Base-by-base conservation (phyloP, 2,113 vertebrate species). In the Maccullochella peelii region DNA sequence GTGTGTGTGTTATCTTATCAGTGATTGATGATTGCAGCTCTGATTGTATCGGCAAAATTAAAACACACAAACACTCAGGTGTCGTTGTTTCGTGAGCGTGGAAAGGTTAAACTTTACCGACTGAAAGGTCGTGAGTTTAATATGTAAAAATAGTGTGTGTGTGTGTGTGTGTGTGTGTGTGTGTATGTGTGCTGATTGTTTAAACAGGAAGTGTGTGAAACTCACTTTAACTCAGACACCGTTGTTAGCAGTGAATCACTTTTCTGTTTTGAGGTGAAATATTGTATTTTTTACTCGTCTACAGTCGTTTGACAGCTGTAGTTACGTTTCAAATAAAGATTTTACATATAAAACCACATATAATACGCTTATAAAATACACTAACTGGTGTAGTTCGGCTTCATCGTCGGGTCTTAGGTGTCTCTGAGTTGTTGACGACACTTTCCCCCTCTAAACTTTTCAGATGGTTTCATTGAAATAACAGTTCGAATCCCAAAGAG, bases 71-170 rank as follows among this genome's bases (percentile, higher is more conserved):
- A 78, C 52, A 69, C 15, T 12, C 38, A 15, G 38, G 50, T 42
- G 58, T 55, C 4, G 15, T 40, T 6, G n/a, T 23, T 42, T 80
- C 67, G 15, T 80, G 61, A 42, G 76, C 16, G 33, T 59, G 77
- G 11, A 83, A 89, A 89, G 50, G 80, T 83, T 55, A 77, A 80
- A 82, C 2, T 65, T 72, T 12, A 23, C 47, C 18, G 54, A 50
- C 20, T 61, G 40, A 84, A 84, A 84, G 82, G 78, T 83, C 67
- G 12, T 6, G 2, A 23, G 11, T 58, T 74, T 62, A 25, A 54
- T 57, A 52, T 52, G 50, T 52, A 52, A 52, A 52, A 14, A 50
- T 50, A 20, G 49, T 50, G 50, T 52, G 50, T 52, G 50, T 52
- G 70, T 71, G 70, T 71, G 77, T 21, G 16, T 70, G 65, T 33